Evolutionary conservation across 2,113 vertebrate genomes (phyloP), one percentile per base, ranked within the genome.

Genomic region (Python bivittatus): DNA sequence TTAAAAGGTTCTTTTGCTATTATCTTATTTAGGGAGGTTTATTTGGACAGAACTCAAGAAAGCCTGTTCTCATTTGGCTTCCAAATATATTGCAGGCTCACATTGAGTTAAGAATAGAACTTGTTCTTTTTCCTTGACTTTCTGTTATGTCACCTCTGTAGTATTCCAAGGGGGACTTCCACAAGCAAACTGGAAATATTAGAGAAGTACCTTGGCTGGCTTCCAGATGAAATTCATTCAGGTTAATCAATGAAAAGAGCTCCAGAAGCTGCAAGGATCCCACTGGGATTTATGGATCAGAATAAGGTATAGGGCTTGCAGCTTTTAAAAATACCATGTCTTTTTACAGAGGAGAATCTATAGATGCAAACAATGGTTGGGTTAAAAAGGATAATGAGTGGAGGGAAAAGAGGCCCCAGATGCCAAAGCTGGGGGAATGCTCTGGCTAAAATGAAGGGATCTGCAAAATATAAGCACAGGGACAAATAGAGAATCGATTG

Each of bases 391-490:
- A 92, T 91, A 33, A 90, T 91, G 89, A 86, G 58, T 89, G 48
- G 92, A 92, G 68, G 54, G 93, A 86, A 58, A 54, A 90, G 23
- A 94, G 64, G 17, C n/a, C 88, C 60, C 38, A 33, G 88, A 88
- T 89, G 88, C 86, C 85, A 91, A 89, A 86, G 10, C 72, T 91
- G 27, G 48, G 87, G 33, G 54, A 86, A 91, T 22, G 93, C 33
- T 27, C 91, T 56, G 92, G 58, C 58, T 72, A 93, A 94, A 92
- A 0, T 60, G 91, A 52, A 60, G 72, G 92, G 11, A 85, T 38
- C 79, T 93, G 56, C 88, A 91, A 94, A 91, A 68, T 68, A 94
- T 86, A 95, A 94, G 91, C 86, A 94, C 44, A 93, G 10, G 64
- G 61, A 61, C 72, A 93, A 94, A 93, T 88, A 87, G 57, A 89